These are phyloP conservation scores for Scaptomyza cyrtandrae DNA, from an alignment of 2,888 invertebrate species.

Conservation along the genomic window DNA sequence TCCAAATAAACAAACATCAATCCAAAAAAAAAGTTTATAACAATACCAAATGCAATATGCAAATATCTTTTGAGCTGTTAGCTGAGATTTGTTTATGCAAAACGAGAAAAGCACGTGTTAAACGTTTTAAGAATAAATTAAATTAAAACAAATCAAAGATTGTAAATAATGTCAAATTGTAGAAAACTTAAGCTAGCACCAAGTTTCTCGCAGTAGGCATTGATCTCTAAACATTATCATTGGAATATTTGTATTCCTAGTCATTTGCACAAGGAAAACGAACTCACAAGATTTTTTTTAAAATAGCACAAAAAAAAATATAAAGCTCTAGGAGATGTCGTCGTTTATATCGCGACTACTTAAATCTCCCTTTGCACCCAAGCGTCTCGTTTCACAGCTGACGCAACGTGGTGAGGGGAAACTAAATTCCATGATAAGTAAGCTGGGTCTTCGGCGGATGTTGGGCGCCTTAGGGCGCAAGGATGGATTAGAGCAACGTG, in stretches of 20 bases:
- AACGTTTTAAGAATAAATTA: constrained; percentile 34
- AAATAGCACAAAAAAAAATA: not conserved
- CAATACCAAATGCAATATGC: constrained; percentile 18
- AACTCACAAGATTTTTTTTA: constrained; percentile 9
- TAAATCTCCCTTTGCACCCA: constrained; percentile 45
- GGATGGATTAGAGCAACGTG: constrained; percentile 27
- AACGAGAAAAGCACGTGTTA: constrained; percentile 15
- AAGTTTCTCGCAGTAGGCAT: constrained; percentile 24
- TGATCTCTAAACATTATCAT: not conserved
- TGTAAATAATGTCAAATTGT: constrained; percentile 2
- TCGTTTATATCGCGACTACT: constrained; percentile 58
- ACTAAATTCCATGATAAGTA: constrained; percentile 37
- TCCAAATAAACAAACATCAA: constrained; percentile 72
- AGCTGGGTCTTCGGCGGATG: constrained; percentile 42
- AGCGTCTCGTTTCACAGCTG: constrained; percentile 65
- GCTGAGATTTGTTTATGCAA: constrained; percentile 23
- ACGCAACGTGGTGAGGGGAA: constrained; percentile 55
- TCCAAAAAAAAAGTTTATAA: constrained; percentile 34
- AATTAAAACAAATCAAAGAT: constrained; percentile 23
- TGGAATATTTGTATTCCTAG: constrained; percentile 13
- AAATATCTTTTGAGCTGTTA: constrained; percentile 11
- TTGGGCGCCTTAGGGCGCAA: constrained; percentile 22
- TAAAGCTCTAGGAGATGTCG: constrained; percentile 39
- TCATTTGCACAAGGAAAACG: constrained; percentile 11
- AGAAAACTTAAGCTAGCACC: not conserved